phyloP scores from a whole-genome alignment of 2,797 vertebrate genomes.

The Sebastes minor region DNA sequence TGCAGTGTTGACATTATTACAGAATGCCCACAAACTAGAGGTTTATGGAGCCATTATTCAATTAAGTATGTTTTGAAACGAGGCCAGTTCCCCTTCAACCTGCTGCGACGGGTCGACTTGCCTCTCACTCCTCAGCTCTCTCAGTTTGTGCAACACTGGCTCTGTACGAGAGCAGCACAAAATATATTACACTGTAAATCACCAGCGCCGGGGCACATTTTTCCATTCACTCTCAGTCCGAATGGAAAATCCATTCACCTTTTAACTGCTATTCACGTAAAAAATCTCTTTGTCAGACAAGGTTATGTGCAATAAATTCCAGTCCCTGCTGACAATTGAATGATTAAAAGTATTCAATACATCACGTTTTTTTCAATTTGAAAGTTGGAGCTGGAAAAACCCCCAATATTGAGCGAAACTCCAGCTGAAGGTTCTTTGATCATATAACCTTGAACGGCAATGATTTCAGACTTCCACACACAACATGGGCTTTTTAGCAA shows the following conservation, averaged over 20 bases:
- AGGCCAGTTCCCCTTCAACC: slow-evolving; percentile 6
- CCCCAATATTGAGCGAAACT: not conserved
- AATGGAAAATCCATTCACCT: slow-evolving; percentile 30
- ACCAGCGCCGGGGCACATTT: slow-evolving; percentile 1
- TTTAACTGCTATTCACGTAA: slow-evolving; percentile 1
- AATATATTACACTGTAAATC: not conserved
- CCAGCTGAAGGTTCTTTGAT: slow-evolving; percentile 1
- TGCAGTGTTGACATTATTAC: slow-evolving; percentile 28
- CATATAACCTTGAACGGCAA: not conserved
- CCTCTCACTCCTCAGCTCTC: not conserved
- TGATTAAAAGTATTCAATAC: slow-evolving; percentile 8
- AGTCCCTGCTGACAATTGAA: slow-evolving; percentile 7
- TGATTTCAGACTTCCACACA: not conserved
- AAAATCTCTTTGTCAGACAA: not conserved
- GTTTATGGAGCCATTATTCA: slow-evolving; percentile 35
- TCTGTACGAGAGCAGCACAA: not conserved
- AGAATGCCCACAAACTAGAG: slow-evolving; percentile 2
- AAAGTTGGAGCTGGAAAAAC: not conserved
- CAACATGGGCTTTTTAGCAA: not conserved
- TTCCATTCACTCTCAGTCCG: slow-evolving; percentile 4
- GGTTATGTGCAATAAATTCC: slow-evolving; percentile 1
- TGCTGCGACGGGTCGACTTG: not conserved
- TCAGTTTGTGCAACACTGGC: not conserved
- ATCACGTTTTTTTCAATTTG: slow-evolving; percentile 4
- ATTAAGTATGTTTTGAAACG: slow-evolving; percentile 22